Evolutionary conservation across 2,888 invertebrate species (phyloP), one percentile per base, ranked within the genome.

Genomic region (Synergus japonicus): DNA sequence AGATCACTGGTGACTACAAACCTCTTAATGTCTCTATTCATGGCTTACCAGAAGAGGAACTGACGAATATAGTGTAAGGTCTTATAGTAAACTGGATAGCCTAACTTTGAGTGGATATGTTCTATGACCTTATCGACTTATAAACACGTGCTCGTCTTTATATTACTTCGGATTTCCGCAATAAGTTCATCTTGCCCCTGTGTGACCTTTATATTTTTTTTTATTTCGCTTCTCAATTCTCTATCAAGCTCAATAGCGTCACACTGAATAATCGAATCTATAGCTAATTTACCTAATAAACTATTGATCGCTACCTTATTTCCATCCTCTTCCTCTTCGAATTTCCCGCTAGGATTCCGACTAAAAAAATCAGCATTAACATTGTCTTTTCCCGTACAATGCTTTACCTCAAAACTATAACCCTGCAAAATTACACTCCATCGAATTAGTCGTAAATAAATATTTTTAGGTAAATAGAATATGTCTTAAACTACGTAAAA

Each of bases 351-450:
- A 0, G 64, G 64, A 7, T 64, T 64, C 7, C 65, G 13, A 43
- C 65, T 43, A 41, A 41, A 66, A 66, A 66, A 66, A 41, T 18
- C 43, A 73, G 63, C 46, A 13, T 12, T 43, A 15, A 67, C 37
- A 18, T 79, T 79, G 4, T 79, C 76, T 4, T 44, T 13, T 0
- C 73, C 73, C 4, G 22, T 29, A 1, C n/a, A 29, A n/a, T 76
- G 76, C 9, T 18, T 44, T 15, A 79, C 66, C 1, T 49, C 58
- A 76, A 76, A 76, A 37, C 10, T 49, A 8, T 66, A 76, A 29
- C 66, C 29, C 60, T 79, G 79, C 44, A 79, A 63, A 4, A 66
- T 43, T 4, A 79, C 22, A 8, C 67, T 76, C 63, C 76, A 79
- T 29, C 67, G 37, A 9, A 76, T 67, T 1, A 79, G 37, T 3